phyloP scores from a whole-genome alignment of 2,888 invertebrate genomes.

The Caenorhabditis sulstoni region DNA sequence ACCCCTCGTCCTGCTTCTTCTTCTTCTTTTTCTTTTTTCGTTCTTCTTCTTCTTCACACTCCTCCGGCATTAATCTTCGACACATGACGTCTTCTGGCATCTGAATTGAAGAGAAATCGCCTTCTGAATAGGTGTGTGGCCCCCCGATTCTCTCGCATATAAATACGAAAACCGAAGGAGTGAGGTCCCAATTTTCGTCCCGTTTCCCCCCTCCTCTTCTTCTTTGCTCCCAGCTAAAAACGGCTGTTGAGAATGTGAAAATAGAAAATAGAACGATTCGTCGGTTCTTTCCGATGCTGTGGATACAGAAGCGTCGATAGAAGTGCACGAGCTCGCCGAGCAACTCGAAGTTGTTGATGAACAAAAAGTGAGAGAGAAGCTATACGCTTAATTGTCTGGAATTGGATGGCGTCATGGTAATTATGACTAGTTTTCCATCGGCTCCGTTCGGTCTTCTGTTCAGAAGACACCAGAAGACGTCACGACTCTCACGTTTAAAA shows the following conservation, averaged over 20 bases:
- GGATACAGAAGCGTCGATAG: too few relatives aligned
- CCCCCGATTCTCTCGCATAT: slow-evolving; percentile 24
- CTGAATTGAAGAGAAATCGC: slow-evolving; percentile 33
- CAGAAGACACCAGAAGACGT: neutral
- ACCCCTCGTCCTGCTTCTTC: too few relatives aligned
- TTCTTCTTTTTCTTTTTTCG: too few relatives aligned
- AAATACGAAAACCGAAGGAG: slow-evolving; percentile 27
- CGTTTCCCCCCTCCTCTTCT: neutral
- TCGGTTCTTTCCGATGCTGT: too few relatives aligned
- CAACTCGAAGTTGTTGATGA: too few relatives aligned
- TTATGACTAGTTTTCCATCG: too few relatives aligned
- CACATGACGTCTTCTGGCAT: slow-evolving; percentile 49
- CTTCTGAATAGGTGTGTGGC: slow-evolving; percentile 36
- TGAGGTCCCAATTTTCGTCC: slow-evolving; percentile 1
- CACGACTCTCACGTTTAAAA: slow-evolving; percentile 24
- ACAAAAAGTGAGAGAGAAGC: too few relatives aligned
- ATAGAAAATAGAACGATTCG: neutral
- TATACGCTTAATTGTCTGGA: too few relatives aligned
- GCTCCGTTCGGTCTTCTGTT: too few relatives aligned
- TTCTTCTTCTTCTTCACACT: slow-evolving; percentile 44
- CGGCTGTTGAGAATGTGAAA: neutral
- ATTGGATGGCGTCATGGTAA: neutral
- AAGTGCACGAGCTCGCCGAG: too few relatives aligned
- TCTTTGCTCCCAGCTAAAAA: neutral
- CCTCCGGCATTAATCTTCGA: slow-evolving; percentile 59